These are phyloP conservation scores for Drosophila mulleri DNA, from an alignment of 2,888 invertebrate genomes.

Conservation along the genomic window DNA sequence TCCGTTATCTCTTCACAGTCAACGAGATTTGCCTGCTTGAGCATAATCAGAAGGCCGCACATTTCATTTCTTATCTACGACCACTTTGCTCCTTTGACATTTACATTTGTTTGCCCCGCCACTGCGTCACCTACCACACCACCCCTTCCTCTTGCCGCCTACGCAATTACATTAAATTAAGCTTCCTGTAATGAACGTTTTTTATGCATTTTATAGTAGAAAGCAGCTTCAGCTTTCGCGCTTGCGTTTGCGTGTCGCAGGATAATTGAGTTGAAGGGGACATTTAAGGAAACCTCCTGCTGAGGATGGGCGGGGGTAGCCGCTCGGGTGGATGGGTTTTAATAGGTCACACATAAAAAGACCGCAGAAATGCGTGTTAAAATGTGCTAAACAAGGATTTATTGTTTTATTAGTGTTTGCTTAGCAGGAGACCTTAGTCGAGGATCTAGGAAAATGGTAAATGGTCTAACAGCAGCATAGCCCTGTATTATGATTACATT, in stretches of 20 bases:
- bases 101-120: conserved; percentile 37
- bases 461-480: conserved; percentile 8
- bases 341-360: conserved; percentile 55
- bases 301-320: neutral
- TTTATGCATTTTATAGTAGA: conserved; percentile 38
- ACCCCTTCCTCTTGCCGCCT: neutral
- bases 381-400: conserved; percentile 48
- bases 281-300: conserved; percentile 15
- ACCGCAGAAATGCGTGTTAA: conserved; percentile 57
- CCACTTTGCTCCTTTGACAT: conserved; percentile 42
- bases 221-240: conserved; percentile 28
- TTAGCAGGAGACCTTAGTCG: conserved; percentile 18
- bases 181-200: conserved; percentile 72
- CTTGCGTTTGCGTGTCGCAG: conserved; percentile 58
- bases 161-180: conserved; percentile 63
- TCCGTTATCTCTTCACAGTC: neutral
- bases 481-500: neutral
- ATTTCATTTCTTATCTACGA: conserved; percentile 33
- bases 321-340: conserved; percentile 19
- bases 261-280: conserved; percentile 66
- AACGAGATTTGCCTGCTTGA: neutral
- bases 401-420: conserved; percentile 47
- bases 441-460: conserved; percentile 10
- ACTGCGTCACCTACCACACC: conserved; percentile 1
- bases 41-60: conserved; percentile 21